Conservation (phyloP, 2,888 invertebrate genomes). For the Acrobasis suavella region DNA sequence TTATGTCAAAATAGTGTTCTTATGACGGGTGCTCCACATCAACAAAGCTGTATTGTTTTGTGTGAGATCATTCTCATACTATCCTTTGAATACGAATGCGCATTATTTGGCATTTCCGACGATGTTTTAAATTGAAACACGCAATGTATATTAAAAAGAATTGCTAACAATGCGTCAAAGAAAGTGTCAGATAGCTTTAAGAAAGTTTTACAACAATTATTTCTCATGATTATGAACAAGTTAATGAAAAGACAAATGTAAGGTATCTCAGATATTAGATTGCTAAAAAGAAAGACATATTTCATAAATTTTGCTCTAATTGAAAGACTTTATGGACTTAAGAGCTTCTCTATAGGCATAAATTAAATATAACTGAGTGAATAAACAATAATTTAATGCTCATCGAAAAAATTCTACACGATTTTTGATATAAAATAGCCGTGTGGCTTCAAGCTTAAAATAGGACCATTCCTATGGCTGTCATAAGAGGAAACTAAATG, state of each 20-base stretch:
- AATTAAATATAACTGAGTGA: too few relatives aligned
- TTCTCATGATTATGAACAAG: conserved; percentile 13
- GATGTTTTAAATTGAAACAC: not conserved
- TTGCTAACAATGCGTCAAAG: conserved; percentile 13
- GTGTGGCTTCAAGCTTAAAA: too few relatives aligned
- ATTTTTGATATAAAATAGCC: too few relatives aligned
- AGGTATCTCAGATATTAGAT: not conserved
- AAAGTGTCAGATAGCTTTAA: conserved; percentile 1
- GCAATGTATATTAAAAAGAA: conserved; percentile 17
- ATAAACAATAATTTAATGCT: too few relatives aligned
- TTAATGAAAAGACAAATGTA: not conserved
- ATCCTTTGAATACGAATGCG: conserved; percentile 17
- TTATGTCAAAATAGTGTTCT: conserved; percentile 34
- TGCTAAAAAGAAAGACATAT: not conserved
- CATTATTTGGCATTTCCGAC: not conserved
- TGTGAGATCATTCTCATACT: conserved; percentile 22
- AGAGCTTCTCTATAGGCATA: too few relatives aligned
- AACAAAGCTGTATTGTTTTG: conserved; percentile 43
- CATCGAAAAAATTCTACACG: too few relatives aligned
- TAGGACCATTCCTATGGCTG: too few relatives aligned
- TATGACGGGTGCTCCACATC: conserved; percentile 43
- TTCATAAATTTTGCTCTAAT: too few relatives aligned
- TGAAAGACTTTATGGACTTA: too few relatives aligned
- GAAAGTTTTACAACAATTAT: not conserved
- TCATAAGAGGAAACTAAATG: too few relatives aligned